These are phyloP conservation scores for Meriones psammophilus DNA, from an alignment of 2,797 vertebrate species.

Conservation along the genomic window DNA sequence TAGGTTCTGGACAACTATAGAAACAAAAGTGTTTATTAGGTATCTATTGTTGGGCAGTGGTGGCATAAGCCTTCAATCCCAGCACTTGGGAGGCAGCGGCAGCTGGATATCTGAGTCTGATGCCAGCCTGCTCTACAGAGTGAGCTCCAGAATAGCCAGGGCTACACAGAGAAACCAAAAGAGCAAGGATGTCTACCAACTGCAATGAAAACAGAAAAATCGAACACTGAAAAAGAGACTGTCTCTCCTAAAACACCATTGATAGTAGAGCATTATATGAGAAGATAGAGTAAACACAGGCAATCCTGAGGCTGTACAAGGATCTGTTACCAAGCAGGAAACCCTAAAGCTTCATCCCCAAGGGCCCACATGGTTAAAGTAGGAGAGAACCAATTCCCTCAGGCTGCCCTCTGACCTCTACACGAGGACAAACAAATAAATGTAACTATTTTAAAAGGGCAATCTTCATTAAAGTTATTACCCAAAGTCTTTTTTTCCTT, in stretches of 20 bases:
- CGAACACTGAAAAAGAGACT: neutral
- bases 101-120: neutral
- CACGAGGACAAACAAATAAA: neutral
- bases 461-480: conserved; percentile 1
- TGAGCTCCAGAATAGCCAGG: neutral
- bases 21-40: conserved; percentile 16
- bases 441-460: neutral
- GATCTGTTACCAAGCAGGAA: neutral
- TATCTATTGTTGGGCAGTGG: neutral
- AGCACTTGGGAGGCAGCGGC: neutral
- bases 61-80: neutral
- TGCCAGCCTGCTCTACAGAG: neutral
- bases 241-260: neutral
- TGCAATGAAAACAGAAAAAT: neutral
- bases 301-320: neutral
- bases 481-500: neutral
- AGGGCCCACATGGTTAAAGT: neutral
- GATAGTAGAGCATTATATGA: neutral
- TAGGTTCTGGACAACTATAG: conserved; percentile 13
- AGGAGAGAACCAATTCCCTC: neutral
- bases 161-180: neutral
- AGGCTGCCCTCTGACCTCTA: neutral
- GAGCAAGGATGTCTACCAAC: neutral
- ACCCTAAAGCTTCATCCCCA: neutral
- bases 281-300: conserved; percentile 32